Base-by-base conservation (phyloP, 1,140 invertebrate genomes). In the Drosophila simulans region DNA sequence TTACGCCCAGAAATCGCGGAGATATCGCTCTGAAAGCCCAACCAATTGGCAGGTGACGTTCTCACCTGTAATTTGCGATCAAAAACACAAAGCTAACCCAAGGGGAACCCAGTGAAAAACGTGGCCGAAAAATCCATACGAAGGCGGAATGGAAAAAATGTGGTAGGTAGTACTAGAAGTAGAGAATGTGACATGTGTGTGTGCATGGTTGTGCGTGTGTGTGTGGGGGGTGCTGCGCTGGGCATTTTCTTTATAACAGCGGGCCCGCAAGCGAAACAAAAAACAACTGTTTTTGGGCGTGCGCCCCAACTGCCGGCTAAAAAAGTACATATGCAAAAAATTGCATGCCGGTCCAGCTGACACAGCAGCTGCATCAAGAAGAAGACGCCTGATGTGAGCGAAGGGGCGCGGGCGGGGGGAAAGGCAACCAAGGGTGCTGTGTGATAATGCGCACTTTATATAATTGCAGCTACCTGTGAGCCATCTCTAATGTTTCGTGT, bases 71-170 rank as follows among this genome's bases (percentile, higher is more conserved):
- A 73, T 74, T 88, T 80, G 53, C 51, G 57, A 73, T 65, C 53
- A 60, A 80, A 77, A 77, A 31, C 66, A 49, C 34, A 45, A 39
- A 45, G 54, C 45, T 83, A 66, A 22, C 35, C 64, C 54, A 70
- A 64, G 7, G 64, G 75, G 43, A 84, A 88, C 56, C 69, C 40
- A 68, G 68, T 77, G 68, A 90, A 88, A 88, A 88, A 88, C 83
- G 83, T 88, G 85, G 77, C 84, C 74, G 83, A 89, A 88, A 89
- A 88, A 89, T 88, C 82, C 63, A 85, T 86, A 84, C 53, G 35
- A 88, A 71, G 65, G 51, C 46, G 45, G 45, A 68, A 65, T 49
- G 58, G 65, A 75, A 85, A 88, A 88, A 88, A 89, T 89, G 80
- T 77, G 84, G 66, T 89, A 45, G 37, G 60, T 65, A 65, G 57